phyloP scores from a whole-genome alignment of 2,113 vertebrate species.

The Carassius auratus region DNA sequence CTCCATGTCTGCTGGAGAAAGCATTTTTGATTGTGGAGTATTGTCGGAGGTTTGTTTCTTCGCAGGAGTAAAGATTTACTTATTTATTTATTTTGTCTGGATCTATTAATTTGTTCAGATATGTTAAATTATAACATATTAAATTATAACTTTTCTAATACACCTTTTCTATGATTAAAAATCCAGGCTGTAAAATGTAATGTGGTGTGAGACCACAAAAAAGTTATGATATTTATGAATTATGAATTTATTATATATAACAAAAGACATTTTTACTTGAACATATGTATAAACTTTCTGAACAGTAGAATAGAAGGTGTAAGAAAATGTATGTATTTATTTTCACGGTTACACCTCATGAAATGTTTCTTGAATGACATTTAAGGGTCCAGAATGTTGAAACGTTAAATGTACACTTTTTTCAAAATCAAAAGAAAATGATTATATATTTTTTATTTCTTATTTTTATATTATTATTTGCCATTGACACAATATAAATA shows the following conservation, averaged over 20 bases:
- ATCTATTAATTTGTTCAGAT: background rate
- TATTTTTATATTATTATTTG: background rate
- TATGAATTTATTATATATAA: too few relatives aligned
- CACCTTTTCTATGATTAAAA: too few relatives aligned
- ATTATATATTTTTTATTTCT: background rate
- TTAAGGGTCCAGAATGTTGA: too few relatives aligned
- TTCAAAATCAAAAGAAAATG: background rate
- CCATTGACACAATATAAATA: background rate
- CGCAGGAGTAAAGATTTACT: background rate
- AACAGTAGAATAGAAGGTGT: background rate
- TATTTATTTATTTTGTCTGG: background rate
- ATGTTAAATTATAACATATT: too few relatives aligned
- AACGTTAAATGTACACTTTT: background rate
- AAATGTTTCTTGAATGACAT: background rate
- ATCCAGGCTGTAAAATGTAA: background rate
- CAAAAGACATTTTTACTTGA: too few relatives aligned
- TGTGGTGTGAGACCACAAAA: background rate
- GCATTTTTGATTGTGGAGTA: too few relatives aligned
- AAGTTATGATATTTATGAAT: too few relatives aligned
- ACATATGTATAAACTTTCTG: too few relatives aligned
- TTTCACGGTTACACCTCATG: background rate
- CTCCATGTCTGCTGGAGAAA: background rate
- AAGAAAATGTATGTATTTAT: background rate
- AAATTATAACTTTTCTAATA: too few relatives aligned
- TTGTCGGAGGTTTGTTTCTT: background rate